phyloP scores from a whole-genome alignment of 2,888 invertebrate genomes.

The Protula sp. region DNA sequence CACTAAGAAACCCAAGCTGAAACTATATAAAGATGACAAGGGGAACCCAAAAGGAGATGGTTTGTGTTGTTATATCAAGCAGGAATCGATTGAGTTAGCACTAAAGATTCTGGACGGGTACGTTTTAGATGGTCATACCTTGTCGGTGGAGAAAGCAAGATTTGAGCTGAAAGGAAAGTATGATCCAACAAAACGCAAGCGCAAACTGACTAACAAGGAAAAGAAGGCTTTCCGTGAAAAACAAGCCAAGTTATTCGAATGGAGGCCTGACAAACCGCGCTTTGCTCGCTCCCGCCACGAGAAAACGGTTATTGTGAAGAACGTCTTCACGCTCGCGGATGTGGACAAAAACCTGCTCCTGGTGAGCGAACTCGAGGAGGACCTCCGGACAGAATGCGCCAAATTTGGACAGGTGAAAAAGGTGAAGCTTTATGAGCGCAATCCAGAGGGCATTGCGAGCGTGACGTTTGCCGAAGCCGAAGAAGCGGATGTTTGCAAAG shows the following conservation, averaged over 20 bases:
- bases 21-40: conserved; percentile 82
- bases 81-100: conserved; percentile 63
- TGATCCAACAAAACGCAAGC: conserved; percentile 83
- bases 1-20: conserved; percentile 74
- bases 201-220: conserved; percentile 77
- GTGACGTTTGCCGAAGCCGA: conserved; percentile 84
- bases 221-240: conserved; percentile 74
- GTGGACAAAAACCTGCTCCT: conserved; percentile 71
- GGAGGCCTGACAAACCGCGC: conserved; percentile 87
- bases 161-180: conserved; percentile 82
- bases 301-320: conserved; percentile 84
- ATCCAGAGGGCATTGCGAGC: conserved; percentile 91
- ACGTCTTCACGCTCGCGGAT: conserved; percentile 80
- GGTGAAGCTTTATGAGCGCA: conserved; percentile 83
- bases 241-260: conserved; percentile 88
- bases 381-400: conserved; percentile 78
- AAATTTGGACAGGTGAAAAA: conserved; percentile 90
- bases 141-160: conserved; percentile 85
- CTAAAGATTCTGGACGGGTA: conserved; percentile 85
- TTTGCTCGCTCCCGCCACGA: conserved; percentile 84
- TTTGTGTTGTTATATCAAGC: conserved; percentile 90
- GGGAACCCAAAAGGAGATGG: conserved; percentile 89
- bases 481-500: conserved; percentile 84
- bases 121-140: conserved; percentile 69
- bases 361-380: conserved; percentile 85